Percentiles rank a stretch among this genome's conserved stretches.
These are phyloP conservation scores for Carassius carassius DNA, from an alignment of 2,113 vertebrate genomes.

Conservation along the genomic window DNA sequence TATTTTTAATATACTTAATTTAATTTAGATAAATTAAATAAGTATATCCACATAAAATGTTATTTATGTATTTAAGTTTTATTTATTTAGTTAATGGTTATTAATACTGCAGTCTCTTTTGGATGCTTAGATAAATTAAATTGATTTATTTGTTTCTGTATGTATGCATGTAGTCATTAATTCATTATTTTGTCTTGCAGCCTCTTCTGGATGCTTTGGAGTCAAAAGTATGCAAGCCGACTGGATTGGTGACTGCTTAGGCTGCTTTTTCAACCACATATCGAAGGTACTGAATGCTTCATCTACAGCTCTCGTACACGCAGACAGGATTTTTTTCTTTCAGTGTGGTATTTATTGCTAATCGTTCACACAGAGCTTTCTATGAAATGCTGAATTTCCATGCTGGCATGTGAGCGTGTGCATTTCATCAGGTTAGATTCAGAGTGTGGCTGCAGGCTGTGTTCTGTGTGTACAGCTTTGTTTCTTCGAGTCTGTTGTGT, in stretches of 20 bases:
- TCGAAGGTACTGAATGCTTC: slow-evolving; percentile 81
- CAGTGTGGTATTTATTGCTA: slow-evolving; percentile 5
- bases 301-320: neutral
- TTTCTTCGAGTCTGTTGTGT: slow-evolving; percentile 9
- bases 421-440: slow-evolving; percentile 1
- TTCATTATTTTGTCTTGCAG: slow-evolving; percentile 69
- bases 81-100: neutral
- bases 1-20: neutral
- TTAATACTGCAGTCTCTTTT: slow-evolving; percentile 78
- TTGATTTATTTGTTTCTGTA: neutral
- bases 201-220: slow-evolving; percentile 86
- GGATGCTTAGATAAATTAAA: slow-evolving; percentile 70
- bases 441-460: slow-evolving; percentile 5
- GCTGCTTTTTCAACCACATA: slow-evolving; percentile 88
- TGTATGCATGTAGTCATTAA: neutral
- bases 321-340: slow-evolving; percentile 5
- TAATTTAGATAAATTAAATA: neutral
- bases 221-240: slow-evolving; percentile 97
- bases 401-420: neutral
- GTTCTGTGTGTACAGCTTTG: neutral
- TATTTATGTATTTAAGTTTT: neutral
- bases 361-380: neutral
- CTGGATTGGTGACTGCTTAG: slow-evolving; percentile 93
- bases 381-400: neutral
- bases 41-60: neutral